A percentile compares a stretch with the other conserved stretches of the same genome.
Evolutionary conservation across 2,113 vertebrate species (phyloP).

Genomic region (Rana temporaria): DNA sequence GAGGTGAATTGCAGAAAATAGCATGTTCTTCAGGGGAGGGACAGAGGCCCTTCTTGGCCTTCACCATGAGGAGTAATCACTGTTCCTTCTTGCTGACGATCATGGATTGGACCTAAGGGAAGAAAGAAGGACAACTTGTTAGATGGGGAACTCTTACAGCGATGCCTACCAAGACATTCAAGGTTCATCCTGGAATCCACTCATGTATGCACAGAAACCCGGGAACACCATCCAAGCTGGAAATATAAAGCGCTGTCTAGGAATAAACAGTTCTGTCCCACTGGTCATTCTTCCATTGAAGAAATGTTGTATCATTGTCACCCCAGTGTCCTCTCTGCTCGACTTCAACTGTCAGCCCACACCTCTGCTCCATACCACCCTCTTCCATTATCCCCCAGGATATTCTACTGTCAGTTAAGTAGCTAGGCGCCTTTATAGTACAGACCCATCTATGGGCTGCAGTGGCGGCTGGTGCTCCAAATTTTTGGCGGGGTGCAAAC

Average conservation of each 20-base stretch:
- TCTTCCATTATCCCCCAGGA: no score
- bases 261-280: not conserved
- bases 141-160: not conserved
- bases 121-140: not conserved
- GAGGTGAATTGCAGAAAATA: not conserved
- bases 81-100: constrained; percentile 20
- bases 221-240: not conserved
- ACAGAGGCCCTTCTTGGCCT: not conserved
- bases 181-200: no score
- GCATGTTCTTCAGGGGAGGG: not conserved
- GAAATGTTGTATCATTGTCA: not conserved
- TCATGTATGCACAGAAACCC: not conserved
- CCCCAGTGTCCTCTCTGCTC: no score
- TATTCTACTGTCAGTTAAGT: no score
- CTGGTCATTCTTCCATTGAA: not conserved
- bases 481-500: no score
- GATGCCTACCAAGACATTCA: no score
- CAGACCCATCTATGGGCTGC: no score
- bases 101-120: constrained; percentile 32
- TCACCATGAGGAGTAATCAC: not conserved
- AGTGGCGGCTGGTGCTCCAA: no score
- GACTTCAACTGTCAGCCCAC: no score
- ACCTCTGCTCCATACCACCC: no score
- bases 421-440: no score
- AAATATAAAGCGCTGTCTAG: not conserved